Evolutionary conservation across 2,888 invertebrate genomes (phyloP).

Genomic region (Nemotelus pantherinus): DNA sequence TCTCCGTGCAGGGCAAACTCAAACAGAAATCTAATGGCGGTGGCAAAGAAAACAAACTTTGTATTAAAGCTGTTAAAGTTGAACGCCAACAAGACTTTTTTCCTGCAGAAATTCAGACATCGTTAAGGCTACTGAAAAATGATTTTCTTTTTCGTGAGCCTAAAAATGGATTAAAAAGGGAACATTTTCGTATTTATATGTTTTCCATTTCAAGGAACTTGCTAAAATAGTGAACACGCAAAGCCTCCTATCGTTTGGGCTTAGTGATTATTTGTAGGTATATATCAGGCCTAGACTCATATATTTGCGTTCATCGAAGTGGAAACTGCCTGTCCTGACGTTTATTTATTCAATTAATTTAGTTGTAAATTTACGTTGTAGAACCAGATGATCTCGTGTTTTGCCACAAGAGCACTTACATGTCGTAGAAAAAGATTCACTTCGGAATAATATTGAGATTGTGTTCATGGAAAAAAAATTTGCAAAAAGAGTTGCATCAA

Average conservation of each 20-base stretch:
- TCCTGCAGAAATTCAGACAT: neutral
- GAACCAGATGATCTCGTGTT: neutral
- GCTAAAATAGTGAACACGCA: conserved; percentile 21
- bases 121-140: neutral
- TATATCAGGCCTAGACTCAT: conserved; percentile 51
- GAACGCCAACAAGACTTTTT: neutral
- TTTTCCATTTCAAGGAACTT: conserved; percentile 4
- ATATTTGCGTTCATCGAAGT: conserved; percentile 54
- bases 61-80: conserved; percentile 13
- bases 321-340: conserved; percentile 53
- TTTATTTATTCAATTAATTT: conserved; percentile 56
- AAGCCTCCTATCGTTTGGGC: neutral
- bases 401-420: too few relatives aligned
- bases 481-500: too few relatives aligned
- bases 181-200: conserved; percentile 21
- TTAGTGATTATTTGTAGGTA: too few relatives aligned
- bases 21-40: neutral
- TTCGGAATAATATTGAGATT: too few relatives aligned
- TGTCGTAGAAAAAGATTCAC: too few relatives aligned
- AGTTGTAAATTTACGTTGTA: conserved; percentile 49
- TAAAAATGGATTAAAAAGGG: neutral
- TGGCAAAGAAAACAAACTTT: neutral
- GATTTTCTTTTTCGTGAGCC: neutral
- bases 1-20: neutral
- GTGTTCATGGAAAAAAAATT: too few relatives aligned